Base-by-base conservation (phyloP, 2,113 vertebrate genomes). In the Sinocyclocheilus anophthalmus region DNA sequence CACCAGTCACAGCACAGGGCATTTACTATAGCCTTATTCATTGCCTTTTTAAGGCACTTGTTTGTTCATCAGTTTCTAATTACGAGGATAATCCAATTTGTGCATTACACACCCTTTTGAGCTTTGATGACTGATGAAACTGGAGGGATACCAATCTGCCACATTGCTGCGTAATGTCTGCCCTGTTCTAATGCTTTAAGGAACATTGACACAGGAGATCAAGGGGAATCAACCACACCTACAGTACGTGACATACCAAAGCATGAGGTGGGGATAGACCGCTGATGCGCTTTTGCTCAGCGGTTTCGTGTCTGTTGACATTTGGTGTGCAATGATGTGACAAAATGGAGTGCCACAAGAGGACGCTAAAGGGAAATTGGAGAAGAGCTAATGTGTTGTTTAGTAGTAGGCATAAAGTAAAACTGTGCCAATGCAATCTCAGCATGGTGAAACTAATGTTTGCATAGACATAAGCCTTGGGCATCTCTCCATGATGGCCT, bases 71-170 rank as follows among this genome's bases (percentile, higher is more conserved):
- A 72, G 85, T 89, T 90, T 81, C 88, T 93, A 92, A 93, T 93
- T 93, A 87, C 65, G 11, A 77, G 88, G 61, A 90, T 92, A 90
- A 94, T 91, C 89, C 82, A 72, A 83, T 89, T 63, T 85, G 88
- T 86, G 90, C 89, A 87, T 89, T 91, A 89, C 80, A 89, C 82
- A 81, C 88, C 90, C 91, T 92, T 92, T 94, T 91, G 85, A 91
- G 91, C 88, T 84, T 85, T 83, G 87, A 91, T 92, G 90, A 94
- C 84, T 91, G 88, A 90, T 86, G 69, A 84, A 87, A 20, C 14
- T 90, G 91, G 91, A 92, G 69, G 89, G 22, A 55, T 87, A 91
- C 90, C 92, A 94, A 89, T 88, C 86, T 73, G 67, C 86, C 91
- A 83, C 76, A 48, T 82, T 83, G 88, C 88, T 86, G 90, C 83